Conservation (phyloP, 2,113 vertebrate species). For the Myotis yumanensis region DNA sequence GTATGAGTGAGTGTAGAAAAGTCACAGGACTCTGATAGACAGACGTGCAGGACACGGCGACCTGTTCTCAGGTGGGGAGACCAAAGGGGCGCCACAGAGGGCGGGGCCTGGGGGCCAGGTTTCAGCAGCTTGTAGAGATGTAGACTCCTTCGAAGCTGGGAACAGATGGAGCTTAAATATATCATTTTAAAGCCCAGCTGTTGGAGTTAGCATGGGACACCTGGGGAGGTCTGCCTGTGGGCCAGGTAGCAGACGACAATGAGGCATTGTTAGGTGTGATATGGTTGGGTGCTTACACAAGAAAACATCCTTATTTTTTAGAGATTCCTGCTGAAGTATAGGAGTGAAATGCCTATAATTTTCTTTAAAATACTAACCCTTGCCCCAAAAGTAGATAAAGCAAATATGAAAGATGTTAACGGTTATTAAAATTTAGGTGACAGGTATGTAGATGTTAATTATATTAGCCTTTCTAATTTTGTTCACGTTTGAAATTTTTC, state of each 20-base stretch:
- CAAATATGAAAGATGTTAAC: not conserved
- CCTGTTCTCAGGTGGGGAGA: not conserved
- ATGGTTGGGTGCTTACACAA: not conserved
- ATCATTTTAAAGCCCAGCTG: not conserved
- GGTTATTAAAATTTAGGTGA: not conserved
- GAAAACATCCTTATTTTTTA: not conserved
- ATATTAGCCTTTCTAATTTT: not conserved
- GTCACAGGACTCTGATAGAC: not conserved
- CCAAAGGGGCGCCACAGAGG: not conserved
- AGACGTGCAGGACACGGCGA: fast-evolving
- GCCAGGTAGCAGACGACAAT: not conserved
- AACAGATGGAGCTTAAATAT: not conserved
- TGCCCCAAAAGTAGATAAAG: not conserved
- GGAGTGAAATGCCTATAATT: not conserved
- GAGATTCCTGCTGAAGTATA: not conserved
- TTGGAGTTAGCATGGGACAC: not conserved
- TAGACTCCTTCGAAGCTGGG: not conserved
- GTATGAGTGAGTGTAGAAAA: no score
- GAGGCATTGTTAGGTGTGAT: not conserved
- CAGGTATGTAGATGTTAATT: not conserved
- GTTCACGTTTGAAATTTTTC: not conserved
- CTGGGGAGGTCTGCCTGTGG: not conserved
- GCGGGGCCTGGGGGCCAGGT: not conserved
- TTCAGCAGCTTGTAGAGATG: not conserved
- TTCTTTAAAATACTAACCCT: not conserved